Base-by-base conservation (phyloP, 2,113 vertebrate species). In the Alosa alosa region DNA sequence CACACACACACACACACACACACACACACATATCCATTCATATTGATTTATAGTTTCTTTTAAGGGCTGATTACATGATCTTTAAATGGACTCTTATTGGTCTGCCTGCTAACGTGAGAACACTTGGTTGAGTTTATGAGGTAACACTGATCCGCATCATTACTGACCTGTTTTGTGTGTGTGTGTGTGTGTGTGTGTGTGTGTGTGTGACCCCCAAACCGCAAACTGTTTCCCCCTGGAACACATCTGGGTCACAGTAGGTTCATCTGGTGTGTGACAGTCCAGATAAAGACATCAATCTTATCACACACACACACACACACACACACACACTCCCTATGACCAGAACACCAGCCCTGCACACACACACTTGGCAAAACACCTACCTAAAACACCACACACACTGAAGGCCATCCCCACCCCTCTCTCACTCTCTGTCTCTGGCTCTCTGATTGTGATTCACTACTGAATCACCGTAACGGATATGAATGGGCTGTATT, bases 121-220 rank as follows among this genome's bases (percentile, higher is more conserved):
- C 64, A 31, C 64, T 31, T 6, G 36, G 64, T 22, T 72, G 64
- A 72, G 64, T 72, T 72, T 31, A 31, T 72, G n/a, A 25, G 64
- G 64, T 72, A 72, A 72, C 64, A 36, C 64, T 72, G 64, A 72
- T 72, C 64, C 8, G 64, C 64, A 72, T 72, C 64, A 36, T 72
- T 36, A 72, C 25, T 2, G 31, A 72, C n/a, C 25, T 72, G 25
- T 36, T 25, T n/a, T n/a, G n/a, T 72, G 57, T 57, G 55, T 57
- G 55, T 20, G 41, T 72, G 64, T 36, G 64, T 72, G 57, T 68
- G 78, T 86, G 52, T 82, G 36, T 47, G 84, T 50, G 45, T 18
- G 46, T 57, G 36, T 78, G 60, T 60, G 82, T 81, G 49, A 72
- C 25, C 25, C n/a, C 25, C 25, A 31, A 72, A 31, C 64, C 64